Base-by-base conservation (phyloP, 1,140 invertebrate genomes). In the Palaemon carinicauda region DNA sequence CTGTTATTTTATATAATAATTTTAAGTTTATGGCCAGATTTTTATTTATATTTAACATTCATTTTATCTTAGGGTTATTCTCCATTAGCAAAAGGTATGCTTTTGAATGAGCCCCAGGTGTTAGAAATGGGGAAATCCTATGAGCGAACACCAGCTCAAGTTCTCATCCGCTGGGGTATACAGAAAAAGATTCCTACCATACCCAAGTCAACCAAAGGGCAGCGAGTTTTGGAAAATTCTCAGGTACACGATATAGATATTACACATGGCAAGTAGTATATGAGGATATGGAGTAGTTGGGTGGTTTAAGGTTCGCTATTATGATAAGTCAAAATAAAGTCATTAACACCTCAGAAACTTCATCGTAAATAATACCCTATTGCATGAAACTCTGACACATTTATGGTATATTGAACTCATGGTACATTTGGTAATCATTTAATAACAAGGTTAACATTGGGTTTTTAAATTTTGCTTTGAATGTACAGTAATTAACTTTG, bases 101-200 rank as follows among this genome's bases (percentile, higher is more conserved):
- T 91, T 31, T 84, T 92, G 52, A 89, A 89, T 14, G 90, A 91
- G 52, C 52, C 87, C 17, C 52, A 79, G 21, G 88, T 92, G 19
- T 80, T 88, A 5, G 29, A 77, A n/a, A 89, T 91, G 27, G 90
- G 91, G 24, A 75, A 89, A 54, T 88, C 89, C 24, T 86, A 89
- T 74, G 81, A 80, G 0, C 89, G 89, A 82, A 91, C 91, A 21
- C 89, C 91, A 52, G 91, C 91, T 12, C 91, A 92, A 88, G 84
- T 92, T 71, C 88, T 92, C 7, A 89, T 92, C 19, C 90, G 91
- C 41, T 92, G 92, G 91, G 91, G 90, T 41, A 79, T 92, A 24
- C 89, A 92, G 88, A 91, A 91, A 82, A 83, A 86, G 51, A 91
- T 92, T 50, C 87, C 91, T 10, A 91, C 91, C 33, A 91, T 92